These are phyloP conservation scores for Athetis lepigone DNA, from an alignment of 2,888 invertebrate genomes.

Conservation along the genomic window DNA sequence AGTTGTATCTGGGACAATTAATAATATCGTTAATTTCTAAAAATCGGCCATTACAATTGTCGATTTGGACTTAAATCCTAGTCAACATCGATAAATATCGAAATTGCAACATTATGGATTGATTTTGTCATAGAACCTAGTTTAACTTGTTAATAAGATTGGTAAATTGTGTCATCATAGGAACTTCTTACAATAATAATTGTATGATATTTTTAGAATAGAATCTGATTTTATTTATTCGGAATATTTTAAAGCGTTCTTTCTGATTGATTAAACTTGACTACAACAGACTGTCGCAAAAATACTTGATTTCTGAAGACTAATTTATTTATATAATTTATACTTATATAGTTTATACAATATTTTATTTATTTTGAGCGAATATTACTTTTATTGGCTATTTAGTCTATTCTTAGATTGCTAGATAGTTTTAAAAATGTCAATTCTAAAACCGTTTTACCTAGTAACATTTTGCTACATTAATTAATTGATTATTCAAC, in stretches of 20 bases:
- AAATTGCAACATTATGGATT: constrained; percentile 39
- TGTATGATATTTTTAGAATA: constrained; percentile 16
- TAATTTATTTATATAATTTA: no score
- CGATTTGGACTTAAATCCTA: constrained; percentile 49
- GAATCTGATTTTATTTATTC: constrained; percentile 29
- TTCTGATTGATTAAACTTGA: not conserved
- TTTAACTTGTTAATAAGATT: constrained; percentile 26
- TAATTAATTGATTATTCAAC: constrained; percentile 5
- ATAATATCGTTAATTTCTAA: constrained; percentile 10
- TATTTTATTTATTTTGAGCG: not conserved
- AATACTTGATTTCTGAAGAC: constrained; percentile 5
- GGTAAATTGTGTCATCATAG: not conserved
- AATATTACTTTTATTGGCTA: constrained; percentile 8
- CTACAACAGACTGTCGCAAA: constrained; percentile 1
- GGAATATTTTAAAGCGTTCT: not conserved
- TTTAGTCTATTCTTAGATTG: not conserved
- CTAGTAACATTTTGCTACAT: not conserved
- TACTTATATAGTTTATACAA: not conserved
- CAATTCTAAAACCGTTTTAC: constrained; percentile 6
- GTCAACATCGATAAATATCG: constrained; percentile 48
- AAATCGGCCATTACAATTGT: constrained; percentile 20
- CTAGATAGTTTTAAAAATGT: constrained; percentile 2
- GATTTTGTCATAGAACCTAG: constrained; percentile 21
- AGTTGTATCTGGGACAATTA: constrained; percentile 10
- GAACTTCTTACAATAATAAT: constrained; percentile 17